Base-by-base conservation (phyloP, 1,140 invertebrate genomes). In the Anadara kagoshimensis region DNA sequence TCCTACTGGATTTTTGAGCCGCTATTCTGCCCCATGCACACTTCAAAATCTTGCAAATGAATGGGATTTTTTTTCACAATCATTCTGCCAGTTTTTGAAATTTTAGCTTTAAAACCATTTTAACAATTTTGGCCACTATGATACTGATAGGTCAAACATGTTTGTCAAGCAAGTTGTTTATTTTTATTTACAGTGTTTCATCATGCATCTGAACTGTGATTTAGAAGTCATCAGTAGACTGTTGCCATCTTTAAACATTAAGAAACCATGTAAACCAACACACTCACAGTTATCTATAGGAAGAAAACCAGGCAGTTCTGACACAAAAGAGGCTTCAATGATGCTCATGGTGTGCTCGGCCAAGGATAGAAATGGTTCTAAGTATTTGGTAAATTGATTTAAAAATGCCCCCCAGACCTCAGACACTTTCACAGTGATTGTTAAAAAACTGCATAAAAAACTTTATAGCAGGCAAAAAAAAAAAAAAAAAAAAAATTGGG, bases 271-370 rank as follows among this genome's bases (percentile, higher is more conserved):
- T 24, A 78, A 79, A 51, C 18, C 73, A 29, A 68, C 49, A 24
- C 72, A 77, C 22, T 69, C 80, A 18, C 82, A 86, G 44, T 26
- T 87, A 8, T 83, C 84, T 16, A 75, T 87, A 47, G 86, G 86
- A 16, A 69, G 47, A 58, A 69, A 75, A 36, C 67, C 73, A 65
- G 75, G 69, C 11, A 63, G 57, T 67, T 36, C 29, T 36, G 76
- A 62, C 5, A 56, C 61, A 36, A 80, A 83, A 43, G 75, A 81
- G 1, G 70, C 76, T 18, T 64, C 68, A 0, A 45, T 86, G 2
- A 85, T 75, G 62, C 66, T 87, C 1, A 82, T 86, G 82, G 67
- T 85, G 5, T 86, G 83, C 64, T 86, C 86, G 16, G 79, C 79
- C 4, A 85, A 86, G 68, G 78, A 87, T 68, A 79, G 72, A 45